Conservation (phyloP, 2,113 vertebrate genomes). For the Bettongia penicillata region DNA sequence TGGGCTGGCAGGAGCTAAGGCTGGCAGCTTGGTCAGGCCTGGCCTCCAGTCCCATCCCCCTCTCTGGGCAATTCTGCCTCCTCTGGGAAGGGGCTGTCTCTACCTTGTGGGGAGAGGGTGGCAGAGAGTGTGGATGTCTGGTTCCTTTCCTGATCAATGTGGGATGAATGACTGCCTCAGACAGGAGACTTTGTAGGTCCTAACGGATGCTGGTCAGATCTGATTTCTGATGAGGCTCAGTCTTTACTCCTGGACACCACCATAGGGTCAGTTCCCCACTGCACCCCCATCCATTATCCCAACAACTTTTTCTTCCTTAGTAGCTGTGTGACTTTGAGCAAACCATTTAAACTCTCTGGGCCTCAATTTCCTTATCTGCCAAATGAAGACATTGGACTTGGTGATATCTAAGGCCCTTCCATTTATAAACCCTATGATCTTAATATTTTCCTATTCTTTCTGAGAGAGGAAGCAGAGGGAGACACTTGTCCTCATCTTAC, state of each 20-base stretch:
- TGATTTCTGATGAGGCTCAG: background rate
- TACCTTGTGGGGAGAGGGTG: background rate
- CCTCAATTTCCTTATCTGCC: background rate
- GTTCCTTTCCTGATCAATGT: background rate
- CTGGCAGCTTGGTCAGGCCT: slow-evolving; percentile 17
- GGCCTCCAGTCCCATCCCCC: slow-evolving; percentile 6
- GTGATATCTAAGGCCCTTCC: background rate
- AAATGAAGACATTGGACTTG: background rate
- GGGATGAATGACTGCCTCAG: background rate
- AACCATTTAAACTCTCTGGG: background rate
- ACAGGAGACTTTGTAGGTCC: background rate
- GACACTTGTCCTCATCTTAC: background rate
- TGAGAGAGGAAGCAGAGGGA: background rate
- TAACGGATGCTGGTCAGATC: background rate
- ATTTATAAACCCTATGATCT: background rate
- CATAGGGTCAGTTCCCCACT: background rate
- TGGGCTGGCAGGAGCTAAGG: slow-evolving; percentile 78
- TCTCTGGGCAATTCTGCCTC: slow-evolving; percentile 20
- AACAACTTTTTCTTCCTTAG: background rate
- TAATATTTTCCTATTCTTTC: background rate
- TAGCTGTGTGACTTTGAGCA: background rate
- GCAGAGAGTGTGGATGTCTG: background rate
- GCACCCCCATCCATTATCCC: background rate
- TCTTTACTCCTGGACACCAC: background rate
- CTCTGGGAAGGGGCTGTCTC: background rate